Percentiles rank a stretch among this genome's conserved stretches.
These are phyloP conservation scores for Matsumyia berberina DNA, from an alignment of 2,888 invertebrate species.

Conservation along the genomic window DNA sequence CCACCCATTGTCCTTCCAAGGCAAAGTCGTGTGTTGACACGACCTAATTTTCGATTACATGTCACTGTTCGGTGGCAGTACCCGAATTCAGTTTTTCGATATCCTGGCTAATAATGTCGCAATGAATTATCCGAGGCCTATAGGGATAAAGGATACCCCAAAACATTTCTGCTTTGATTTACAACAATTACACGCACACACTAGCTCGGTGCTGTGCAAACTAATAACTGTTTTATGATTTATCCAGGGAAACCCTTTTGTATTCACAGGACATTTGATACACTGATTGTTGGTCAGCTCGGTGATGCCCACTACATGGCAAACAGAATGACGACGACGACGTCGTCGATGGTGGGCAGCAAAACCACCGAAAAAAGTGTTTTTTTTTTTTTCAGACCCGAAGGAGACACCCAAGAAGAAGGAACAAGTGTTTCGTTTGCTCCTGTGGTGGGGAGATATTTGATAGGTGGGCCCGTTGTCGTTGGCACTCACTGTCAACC, in stretches of 20 bases:
- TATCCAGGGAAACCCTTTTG: slow-evolving; percentile 61
- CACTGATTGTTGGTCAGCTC: slow-evolving; percentile 65
- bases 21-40: slow-evolving; percentile 64
- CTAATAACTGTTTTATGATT: slow-evolving; percentile 64
- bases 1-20: slow-evolving; percentile 68
- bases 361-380: slow-evolving; percentile 61
- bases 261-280: slow-evolving; percentile 69
- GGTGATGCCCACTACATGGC: slow-evolving; percentile 42
- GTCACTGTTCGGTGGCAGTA: slow-evolving; percentile 23
- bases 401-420: slow-evolving; percentile 13
- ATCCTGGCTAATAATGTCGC: slow-evolving; percentile 69
- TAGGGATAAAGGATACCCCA: slow-evolving; percentile 43
- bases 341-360: slow-evolving; percentile 36
- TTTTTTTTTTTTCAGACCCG: neutral
- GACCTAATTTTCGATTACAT: slow-evolving; percentile 75
- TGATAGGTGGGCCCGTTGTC: slow-evolving; percentile 66
- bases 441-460: slow-evolving; percentile 65
- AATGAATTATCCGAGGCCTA: slow-evolving; percentile 61
- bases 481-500: slow-evolving; percentile 63
- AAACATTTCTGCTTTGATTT: slow-evolving; percentile 49
- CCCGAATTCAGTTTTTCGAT: slow-evolving; percentile 49
- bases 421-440: slow-evolving; percentile 68
- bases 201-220: slow-evolving; percentile 38
- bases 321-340: slow-evolving; percentile 16
- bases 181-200: slow-evolving; percentile 60